Evolutionary conservation across 2,797 vertebrate genomes (phyloP).

Genomic region (Chanos chanos): DNA sequence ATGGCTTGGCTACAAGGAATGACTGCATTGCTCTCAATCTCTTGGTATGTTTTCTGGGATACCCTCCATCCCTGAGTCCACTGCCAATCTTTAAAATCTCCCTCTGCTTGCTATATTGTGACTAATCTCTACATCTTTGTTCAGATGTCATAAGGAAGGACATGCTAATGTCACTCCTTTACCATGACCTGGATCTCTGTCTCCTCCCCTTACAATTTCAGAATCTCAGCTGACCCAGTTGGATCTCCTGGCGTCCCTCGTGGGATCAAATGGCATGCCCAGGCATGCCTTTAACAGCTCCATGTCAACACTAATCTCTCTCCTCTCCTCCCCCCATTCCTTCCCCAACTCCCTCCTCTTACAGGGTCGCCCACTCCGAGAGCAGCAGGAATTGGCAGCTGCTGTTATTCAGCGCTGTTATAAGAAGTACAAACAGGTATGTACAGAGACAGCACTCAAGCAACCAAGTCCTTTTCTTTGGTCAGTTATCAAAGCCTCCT

Average conservation of each 20-base stretch:
- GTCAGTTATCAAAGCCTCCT: constrained; percentile 3
- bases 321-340: constrained; percentile 28
- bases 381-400: constrained; percentile 93
- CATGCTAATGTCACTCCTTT: not conserved
- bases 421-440: constrained; percentile 98
- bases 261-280: constrained; percentile 38
- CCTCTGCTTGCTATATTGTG: constrained; percentile 14
- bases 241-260: constrained; percentile 33
- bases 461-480: not conserved
- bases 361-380: constrained; percentile 80
- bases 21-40: constrained; percentile 43
- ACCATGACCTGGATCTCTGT: not conserved
- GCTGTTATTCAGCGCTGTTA: constrained; percentile 98
- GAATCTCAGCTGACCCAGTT: constrained; percentile 27
- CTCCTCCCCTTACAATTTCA: constrained; percentile 1
- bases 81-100: constrained; percentile 12
- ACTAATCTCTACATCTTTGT: constrained; percentile 18
- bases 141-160: constrained; percentile 26
- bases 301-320: constrained; percentile 42
- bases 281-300: constrained; percentile 29
- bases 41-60: constrained; percentile 27
- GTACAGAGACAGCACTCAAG: not conserved
- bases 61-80: constrained; percentile 25
- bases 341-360: constrained; percentile 33
- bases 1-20: constrained; percentile 50